Conservation (phyloP, 2,888 invertebrate species). For the Oscheius sp. region DNA sequence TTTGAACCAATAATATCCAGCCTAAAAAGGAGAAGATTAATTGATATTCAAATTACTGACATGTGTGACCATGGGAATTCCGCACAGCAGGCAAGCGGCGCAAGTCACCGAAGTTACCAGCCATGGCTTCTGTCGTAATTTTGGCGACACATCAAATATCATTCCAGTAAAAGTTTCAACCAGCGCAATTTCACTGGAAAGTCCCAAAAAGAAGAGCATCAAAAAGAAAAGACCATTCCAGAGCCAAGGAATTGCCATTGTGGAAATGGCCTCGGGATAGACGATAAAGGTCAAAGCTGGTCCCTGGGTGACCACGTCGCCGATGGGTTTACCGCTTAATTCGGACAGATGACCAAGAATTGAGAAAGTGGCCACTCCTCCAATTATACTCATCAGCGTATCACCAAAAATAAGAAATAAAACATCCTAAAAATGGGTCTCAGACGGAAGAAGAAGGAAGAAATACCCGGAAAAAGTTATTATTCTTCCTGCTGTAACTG, state of each 20-base stretch:
- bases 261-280: slow-evolving; percentile 73
- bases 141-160: slow-evolving; percentile 57
- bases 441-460: background rate
- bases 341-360: slow-evolving; percentile 58
- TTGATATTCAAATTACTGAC: no score
- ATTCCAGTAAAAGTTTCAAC: slow-evolving; percentile 16
- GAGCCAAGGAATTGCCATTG: slow-evolving; percentile 73
- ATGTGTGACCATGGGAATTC: slow-evolving; percentile 33
- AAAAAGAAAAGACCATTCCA: slow-evolving; percentile 74
- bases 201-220: slow-evolving; percentile 74
- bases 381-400: slow-evolving; percentile 57
- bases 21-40: no score
- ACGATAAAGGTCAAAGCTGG: slow-evolving; percentile 75
- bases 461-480: slow-evolving; percentile 60
- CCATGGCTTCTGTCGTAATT: slow-evolving; percentile 49
- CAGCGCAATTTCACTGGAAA: slow-evolving; percentile 60
- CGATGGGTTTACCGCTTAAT: slow-evolving; percentile 38
- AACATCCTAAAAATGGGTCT: slow-evolving; percentile 60
- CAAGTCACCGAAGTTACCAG: slow-evolving; percentile 52
- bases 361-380: slow-evolving; percentile 63
- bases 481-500: slow-evolving; percentile 62
- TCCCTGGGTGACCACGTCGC: slow-evolving; percentile 68
- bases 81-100: slow-evolving; percentile 48
- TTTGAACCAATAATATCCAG: slow-evolving; percentile 33
- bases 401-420: slow-evolving; percentile 66